phyloP scores from a whole-genome alignment of 2,113 vertebrate species.

The Chaenocephalus aceratus region DNA sequence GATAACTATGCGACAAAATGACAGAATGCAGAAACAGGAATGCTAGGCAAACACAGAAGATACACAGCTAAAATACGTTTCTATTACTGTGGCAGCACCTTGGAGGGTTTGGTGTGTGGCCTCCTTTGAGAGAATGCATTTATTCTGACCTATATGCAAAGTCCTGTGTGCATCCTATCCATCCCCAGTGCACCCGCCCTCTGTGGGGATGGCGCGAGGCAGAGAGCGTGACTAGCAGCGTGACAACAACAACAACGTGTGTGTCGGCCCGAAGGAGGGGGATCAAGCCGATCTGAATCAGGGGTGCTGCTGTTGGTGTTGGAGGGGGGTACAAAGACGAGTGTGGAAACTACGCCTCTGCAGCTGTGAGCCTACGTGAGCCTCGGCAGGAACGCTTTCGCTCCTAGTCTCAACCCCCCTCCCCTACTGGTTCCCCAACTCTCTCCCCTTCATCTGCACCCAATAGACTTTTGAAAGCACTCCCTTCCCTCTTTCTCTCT shows the following conservation, averaged over 20 bases:
- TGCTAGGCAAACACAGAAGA: constrained; percentile 1
- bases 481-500: not conserved
- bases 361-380: constrained; percentile 85
- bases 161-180: constrained; percentile 23
- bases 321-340: constrained; percentile 60
- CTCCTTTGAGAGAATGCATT: constrained; percentile 31
- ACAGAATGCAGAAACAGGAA: not conserved
- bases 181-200: constrained; percentile 14
- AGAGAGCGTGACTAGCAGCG: constrained; percentile 60
- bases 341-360: constrained; percentile 66
- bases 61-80: not conserved
- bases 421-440: constrained; percentile 35
- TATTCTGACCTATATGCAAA: constrained; percentile 54
- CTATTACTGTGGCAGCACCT: constrained; percentile 24
- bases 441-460: constrained; percentile 29
- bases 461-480: constrained; percentile 51
- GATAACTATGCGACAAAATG: not conserved
- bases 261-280: constrained; percentile 23
- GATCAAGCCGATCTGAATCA: constrained; percentile 53
- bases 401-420: constrained; percentile 45
- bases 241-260: constrained; percentile 53
- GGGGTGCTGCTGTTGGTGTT: constrained; percentile 44
- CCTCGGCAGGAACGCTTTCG: constrained; percentile 73
- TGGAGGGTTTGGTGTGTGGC: not conserved
- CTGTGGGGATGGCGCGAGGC: constrained; percentile 44